Conservation (phyloP, 2,888 invertebrate genomes). For the Campoplex capitator region DNA sequence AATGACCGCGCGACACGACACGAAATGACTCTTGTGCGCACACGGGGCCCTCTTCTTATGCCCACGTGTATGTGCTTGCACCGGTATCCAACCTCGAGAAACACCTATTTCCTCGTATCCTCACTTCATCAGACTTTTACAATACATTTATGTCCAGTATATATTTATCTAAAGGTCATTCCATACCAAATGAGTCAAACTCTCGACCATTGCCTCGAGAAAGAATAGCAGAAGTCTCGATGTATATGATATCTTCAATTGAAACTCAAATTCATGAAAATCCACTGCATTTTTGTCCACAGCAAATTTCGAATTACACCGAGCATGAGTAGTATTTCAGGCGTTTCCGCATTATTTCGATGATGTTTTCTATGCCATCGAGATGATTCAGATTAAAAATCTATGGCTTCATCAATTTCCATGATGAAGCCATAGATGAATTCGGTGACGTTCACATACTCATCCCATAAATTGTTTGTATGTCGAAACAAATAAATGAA, state of each 20-base stretch:
- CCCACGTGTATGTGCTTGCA: constrained; percentile 36
- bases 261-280: background rate
- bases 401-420: too few relatives aligned
- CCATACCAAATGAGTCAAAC: background rate
- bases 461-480: too few relatives aligned
- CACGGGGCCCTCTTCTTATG: constrained; percentile 32
- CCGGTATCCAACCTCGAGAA: constrained; percentile 53
- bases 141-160: constrained; percentile 24
- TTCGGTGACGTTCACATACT: background rate
- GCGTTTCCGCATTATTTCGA: too few relatives aligned
- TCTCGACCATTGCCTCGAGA: background rate
- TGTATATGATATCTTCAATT: background rate
- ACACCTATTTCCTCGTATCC: constrained; percentile 68
- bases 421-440: too few relatives aligned
- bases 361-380: too few relatives aligned
- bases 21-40: constrained; percentile 70
- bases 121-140: constrained; percentile 45
- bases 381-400: too few relatives aligned
- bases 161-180: constrained; percentile 12
- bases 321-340: too few relatives aligned
- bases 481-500: background rate
- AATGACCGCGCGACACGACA: constrained; percentile 72
- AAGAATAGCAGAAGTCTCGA: background rate
- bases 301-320: too few relatives aligned
- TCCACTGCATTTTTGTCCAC: too few relatives aligned